Evolutionary conservation across 2,113 vertebrate genomes (phyloP), one percentile per base, ranked within the genome.

Genomic region (Pollimyrus isidori): DNA sequence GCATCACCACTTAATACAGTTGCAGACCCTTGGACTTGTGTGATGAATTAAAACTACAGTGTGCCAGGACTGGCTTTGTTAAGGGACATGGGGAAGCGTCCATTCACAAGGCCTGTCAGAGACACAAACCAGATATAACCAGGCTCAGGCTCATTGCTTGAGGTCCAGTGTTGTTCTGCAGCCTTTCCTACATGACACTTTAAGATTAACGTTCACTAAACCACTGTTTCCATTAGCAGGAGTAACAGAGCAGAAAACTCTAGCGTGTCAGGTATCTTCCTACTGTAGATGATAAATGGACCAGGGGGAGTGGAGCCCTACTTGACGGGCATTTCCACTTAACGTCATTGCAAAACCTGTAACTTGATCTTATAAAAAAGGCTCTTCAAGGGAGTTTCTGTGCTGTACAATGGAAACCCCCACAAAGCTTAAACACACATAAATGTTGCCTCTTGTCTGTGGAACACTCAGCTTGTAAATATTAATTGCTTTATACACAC

Each of bases 251-350:
- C 65, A 2, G 91, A 93, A 95, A 94, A 95, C 93, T 96, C 94
- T 93, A 91, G 90, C 86, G 89, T 94, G 92, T 93, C 94, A 94
- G 92, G 90, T 93, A 93, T 90, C 93, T 95, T 96, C 94, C 93
- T 96, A 94, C 93, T 95, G 94, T 95, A 94, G 91, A 92, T 92
- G 92, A 92, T 95, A 90, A 91, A 93, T 92, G 91, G 90, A 86
- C 91, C 92, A 93, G 90, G 90, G 91, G 69, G 89, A 73, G 46
- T 84, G 93, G 90, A 90, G 46, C 89, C 90, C 87, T 0, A 91
- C 84, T 76, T 82, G 87, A 65, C 83, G 88, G 89, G 69, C 86
- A 85, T 80, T 90, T n/a, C 86, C 21, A 87, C 89, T 58, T 49
- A 48, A 91, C 91, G 90, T 91, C 56, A 92, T 84, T 88, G 91